A percentile compares a stretch with the other conserved stretches of the same genome.
Conservation (phyloP, 2,888 invertebrate species). For the Helleia helle region DNA sequence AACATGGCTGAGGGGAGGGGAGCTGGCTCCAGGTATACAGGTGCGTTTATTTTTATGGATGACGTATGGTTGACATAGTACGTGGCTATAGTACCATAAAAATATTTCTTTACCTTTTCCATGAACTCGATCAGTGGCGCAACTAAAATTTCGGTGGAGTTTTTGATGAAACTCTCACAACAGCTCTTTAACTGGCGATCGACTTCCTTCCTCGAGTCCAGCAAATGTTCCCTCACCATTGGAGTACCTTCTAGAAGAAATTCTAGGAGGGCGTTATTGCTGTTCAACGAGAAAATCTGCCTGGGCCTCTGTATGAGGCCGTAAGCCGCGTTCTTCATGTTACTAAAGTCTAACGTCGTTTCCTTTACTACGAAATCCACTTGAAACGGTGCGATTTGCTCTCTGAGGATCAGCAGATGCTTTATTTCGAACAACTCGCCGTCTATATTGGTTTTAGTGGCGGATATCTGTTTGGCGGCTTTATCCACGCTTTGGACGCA, state of each 20-base stretch:
- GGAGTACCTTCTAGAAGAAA: slow-evolving; percentile 95
- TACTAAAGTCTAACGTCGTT: slow-evolving; percentile 93
- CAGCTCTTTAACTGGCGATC: slow-evolving; percentile 92
- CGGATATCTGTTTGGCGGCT: slow-evolving; percentile 86
- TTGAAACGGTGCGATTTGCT: slow-evolving; percentile 98
- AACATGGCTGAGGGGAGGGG: no score
- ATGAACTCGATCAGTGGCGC: slow-evolving; percentile 83
- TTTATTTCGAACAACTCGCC: slow-evolving; percentile 98
- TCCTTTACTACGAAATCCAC: slow-evolving; percentile 95
- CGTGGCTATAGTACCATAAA: background rate
- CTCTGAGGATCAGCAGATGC: slow-evolving; percentile 95
- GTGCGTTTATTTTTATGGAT: no score
- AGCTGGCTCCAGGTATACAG: no score
- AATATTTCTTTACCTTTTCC: slow-evolving; percentile 75
- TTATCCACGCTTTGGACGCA: slow-evolving; percentile 92
- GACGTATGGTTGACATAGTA: no score
- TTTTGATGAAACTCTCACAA: slow-evolving; percentile 91
- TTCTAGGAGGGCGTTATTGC: slow-evolving; percentile 93
- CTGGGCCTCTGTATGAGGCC: slow-evolving; percentile 83
- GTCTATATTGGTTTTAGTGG: slow-evolving; percentile 87
- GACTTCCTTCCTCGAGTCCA: slow-evolving; percentile 97
- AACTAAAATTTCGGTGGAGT: slow-evolving; percentile 82
- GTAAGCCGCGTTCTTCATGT: slow-evolving; percentile 89
- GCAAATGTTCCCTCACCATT: slow-evolving; percentile 90
- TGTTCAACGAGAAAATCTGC: slow-evolving; percentile 88